Percentiles rank a stretch among this genome's conserved stretches.
Conservation (phyloP, 2,888 invertebrate genomes). For the Agrochola macilenta region DNA sequence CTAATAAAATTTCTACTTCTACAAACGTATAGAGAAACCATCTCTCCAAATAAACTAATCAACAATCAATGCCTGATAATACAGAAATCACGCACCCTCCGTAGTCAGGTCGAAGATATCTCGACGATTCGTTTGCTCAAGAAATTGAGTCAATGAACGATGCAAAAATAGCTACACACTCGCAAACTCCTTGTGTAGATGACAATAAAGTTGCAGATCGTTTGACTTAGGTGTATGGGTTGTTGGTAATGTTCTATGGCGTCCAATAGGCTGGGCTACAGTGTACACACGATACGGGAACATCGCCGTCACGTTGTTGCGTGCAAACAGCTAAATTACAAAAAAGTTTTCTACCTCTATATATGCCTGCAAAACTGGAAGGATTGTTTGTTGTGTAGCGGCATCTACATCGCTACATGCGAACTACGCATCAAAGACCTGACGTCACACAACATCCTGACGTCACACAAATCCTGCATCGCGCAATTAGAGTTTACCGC, state of each 20-base stretch:
- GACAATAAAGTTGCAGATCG: conserved; percentile 25
- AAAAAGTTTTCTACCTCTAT: conserved; percentile 49
- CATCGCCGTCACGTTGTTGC: conserved; percentile 71
- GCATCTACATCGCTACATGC: no score
- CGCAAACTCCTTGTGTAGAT: neutral
- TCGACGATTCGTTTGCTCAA: conserved; percentile 74
- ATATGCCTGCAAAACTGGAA: conserved; percentile 22
- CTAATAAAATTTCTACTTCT: neutral
- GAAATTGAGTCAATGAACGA: conserved; percentile 76
- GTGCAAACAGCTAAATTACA: conserved; percentile 72
- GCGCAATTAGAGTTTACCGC: no score
- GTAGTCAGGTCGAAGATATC: conserved; percentile 59
- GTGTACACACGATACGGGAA: conserved; percentile 69
- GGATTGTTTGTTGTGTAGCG: conserved; percentile 29
- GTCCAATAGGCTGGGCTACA: conserved; percentile 73
- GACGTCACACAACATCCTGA: no score
- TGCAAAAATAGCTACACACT: conserved; percentile 51
- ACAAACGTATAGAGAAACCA: neutral
- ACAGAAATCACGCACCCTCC: conserved; percentile 68
- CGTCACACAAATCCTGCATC: no score
- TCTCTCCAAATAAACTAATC: conserved; percentile 50
- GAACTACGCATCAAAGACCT: no score
- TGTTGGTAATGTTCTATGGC: conserved; percentile 63
- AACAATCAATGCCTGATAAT: conserved; percentile 65
- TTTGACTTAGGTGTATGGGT: neutral